phyloP scores from a whole-genome alignment of 30 jellyfish, hydroid and myxozoan genomes.

The Rhopilema esculentum region DNA sequence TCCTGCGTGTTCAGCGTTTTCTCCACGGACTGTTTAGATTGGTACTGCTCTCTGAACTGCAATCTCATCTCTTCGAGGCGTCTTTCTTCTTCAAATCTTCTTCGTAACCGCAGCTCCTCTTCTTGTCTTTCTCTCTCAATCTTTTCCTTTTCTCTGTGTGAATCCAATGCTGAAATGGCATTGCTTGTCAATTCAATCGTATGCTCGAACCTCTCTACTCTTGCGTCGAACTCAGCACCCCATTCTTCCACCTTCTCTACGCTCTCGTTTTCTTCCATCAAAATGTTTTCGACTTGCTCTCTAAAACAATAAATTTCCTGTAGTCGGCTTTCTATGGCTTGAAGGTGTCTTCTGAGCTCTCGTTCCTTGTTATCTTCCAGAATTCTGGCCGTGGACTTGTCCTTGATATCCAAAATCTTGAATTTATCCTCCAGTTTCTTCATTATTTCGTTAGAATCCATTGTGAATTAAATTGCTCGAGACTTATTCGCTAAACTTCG shows the following conservation, averaged over 20 bases:
- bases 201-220: not conserved
- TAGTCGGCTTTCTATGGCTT: too few species aligned
- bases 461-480: too few species aligned
- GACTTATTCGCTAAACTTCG: too few species aligned
- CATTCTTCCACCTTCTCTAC: constrained; percentile 28
- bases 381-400: too few species aligned
- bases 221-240: constrained; percentile 39
- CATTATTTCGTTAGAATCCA: too few species aligned
- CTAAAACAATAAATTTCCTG: not conserved
- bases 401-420: too few species aligned
- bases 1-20: constrained; percentile 6
- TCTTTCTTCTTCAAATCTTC: too few species aligned
- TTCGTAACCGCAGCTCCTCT: constrained; percentile 27
- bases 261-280: constrained; percentile 43
- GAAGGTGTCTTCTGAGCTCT: too few species aligned
- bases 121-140: constrained; percentile 4
- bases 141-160: constrained; percentile 25
- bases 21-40: constrained; percentile 3
- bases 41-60: constrained; percentile 22
- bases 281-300: not conserved
- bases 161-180: too few species aligned
- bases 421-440: too few species aligned
- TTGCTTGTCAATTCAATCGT: not conserved
- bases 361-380: too few species aligned
- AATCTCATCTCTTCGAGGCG: constrained; percentile 37